phyloP scores from a whole-genome alignment of 1,140 invertebrate species.

The Sminthurinus signatus region DNA sequence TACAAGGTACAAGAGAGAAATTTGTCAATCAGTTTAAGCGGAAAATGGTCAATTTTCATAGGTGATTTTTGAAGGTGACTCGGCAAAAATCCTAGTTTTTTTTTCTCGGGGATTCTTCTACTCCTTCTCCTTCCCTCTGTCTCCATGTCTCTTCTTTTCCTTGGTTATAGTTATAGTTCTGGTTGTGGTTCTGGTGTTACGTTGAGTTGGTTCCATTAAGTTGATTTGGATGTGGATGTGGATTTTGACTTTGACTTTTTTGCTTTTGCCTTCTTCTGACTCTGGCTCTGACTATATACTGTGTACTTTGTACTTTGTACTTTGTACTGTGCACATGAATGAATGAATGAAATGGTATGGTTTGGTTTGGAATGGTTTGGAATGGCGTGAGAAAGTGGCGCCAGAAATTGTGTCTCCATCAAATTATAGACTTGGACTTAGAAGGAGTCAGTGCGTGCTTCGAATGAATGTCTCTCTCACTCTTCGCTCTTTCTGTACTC shows the following conservation, averaged over 20 bases:
- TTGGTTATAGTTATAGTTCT: too few species aligned
- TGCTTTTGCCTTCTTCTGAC: too few species aligned
- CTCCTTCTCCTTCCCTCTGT: conserved; percentile 8
- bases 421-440: conserved; percentile 41
- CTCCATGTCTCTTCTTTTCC: neutral
- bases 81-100: conserved; percentile 39
- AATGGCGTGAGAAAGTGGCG: conserved; percentile 42
- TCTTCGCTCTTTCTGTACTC: neutral
- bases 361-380: too few species aligned
- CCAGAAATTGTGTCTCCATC: conserved; percentile 42
- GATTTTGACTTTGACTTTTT: too few species aligned
- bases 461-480: conserved; percentile 30
- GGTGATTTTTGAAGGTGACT: conserved; percentile 38
- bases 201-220: conserved; percentile 2
- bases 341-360: conserved; percentile 38
- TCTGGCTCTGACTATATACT: too few species aligned
- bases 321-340: conserved; percentile 28
- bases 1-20: neutral
- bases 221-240: too few species aligned
- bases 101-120: conserved; percentile 18
- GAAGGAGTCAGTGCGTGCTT: conserved; percentile 32
- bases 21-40: conserved; percentile 39
- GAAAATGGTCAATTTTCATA: conserved; percentile 41
- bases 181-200: neutral
- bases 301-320: too few species aligned